Evolutionary conservation across 2,797 vertebrate genomes (phyloP).

Genomic region (Buceros bicornis): DNA sequence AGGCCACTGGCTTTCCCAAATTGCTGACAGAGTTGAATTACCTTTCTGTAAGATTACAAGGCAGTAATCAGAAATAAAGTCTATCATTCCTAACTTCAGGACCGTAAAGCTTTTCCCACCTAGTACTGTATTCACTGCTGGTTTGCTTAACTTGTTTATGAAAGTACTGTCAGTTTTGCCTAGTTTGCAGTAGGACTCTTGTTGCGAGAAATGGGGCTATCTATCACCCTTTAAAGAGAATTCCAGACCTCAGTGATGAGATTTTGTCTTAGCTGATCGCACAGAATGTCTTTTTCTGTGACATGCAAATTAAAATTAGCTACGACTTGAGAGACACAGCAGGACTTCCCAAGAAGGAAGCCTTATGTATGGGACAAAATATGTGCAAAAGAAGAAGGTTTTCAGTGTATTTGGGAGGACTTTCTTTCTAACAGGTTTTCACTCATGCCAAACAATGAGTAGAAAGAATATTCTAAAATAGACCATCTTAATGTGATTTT

Average conservation of each 20-base stretch:
- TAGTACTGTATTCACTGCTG: not conserved
- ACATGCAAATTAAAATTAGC: not conserved
- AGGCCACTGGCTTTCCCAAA: not conserved
- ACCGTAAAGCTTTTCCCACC: not conserved
- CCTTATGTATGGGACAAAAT: not conserved
- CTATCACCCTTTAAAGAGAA: not conserved
- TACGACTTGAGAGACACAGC: not conserved
- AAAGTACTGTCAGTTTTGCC: not conserved
- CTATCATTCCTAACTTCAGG: not conserved
- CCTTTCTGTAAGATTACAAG: not conserved
- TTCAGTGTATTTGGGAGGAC: not conserved
- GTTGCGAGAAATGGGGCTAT: not conserved
- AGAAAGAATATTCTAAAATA: not conserved
- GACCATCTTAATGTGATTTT: not conserved
- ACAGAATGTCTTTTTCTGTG: not conserved
- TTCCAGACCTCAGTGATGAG: not conserved
- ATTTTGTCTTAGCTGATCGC: not conserved
- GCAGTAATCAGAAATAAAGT: not conserved
- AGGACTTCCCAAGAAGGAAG: not conserved
- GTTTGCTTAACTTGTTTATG: not conserved
- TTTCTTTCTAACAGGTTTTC: not conserved
- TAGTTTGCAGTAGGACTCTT: not conserved
- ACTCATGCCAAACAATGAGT: not conserved
- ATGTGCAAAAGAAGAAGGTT: not conserved
- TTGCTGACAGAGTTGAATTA: not conserved